These are phyloP conservation scores for Synanthedon vespiformis DNA, from an alignment of 2,888 invertebrate genomes.

Conservation along the genomic window DNA sequence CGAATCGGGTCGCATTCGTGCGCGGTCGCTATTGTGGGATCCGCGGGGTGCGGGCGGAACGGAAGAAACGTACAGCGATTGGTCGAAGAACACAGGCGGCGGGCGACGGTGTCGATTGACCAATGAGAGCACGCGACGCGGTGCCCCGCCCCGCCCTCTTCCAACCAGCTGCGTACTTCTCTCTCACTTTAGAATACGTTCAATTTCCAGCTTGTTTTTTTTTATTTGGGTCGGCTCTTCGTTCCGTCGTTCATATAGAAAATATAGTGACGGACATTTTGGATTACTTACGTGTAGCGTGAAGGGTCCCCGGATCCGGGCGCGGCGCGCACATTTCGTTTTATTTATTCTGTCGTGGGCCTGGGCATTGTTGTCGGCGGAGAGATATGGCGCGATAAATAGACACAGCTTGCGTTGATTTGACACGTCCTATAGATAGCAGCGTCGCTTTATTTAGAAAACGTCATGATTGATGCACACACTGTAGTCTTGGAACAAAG, in stretches of 20 bases:
- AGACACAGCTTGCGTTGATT: conserved; percentile 42
- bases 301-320: conserved; percentile 62
- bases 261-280: conserved; percentile 70
- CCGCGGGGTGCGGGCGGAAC: conserved; percentile 49
- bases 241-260: conserved; percentile 50
- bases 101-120: conserved; percentile 34
- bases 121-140: conserved; percentile 40
- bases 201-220: conserved; percentile 51
- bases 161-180: conserved; percentile 25
- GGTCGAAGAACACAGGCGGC: conserved; percentile 45
- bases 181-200: conserved; percentile 39
- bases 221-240: conserved; percentile 7
- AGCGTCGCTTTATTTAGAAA: conserved; percentile 21
- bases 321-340: conserved; percentile 30
- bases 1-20: conserved; percentile 66
- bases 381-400: conserved; percentile 60
- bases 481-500: too few relatives aligned
- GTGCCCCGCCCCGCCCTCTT: conserved; percentile 56
- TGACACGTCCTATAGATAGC: conserved; percentile 8
- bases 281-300: conserved; percentile 51
- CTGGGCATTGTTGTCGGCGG: conserved; percentile 35
- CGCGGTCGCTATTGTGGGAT: conserved; percentile 59
- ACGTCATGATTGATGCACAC: conserved; percentile 26
- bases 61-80: conserved; percentile 28
- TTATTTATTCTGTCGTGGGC: conserved; percentile 46